Base-by-base conservation (phyloP, 2,113 vertebrate species). In the Lasiurus borealis region DNA sequence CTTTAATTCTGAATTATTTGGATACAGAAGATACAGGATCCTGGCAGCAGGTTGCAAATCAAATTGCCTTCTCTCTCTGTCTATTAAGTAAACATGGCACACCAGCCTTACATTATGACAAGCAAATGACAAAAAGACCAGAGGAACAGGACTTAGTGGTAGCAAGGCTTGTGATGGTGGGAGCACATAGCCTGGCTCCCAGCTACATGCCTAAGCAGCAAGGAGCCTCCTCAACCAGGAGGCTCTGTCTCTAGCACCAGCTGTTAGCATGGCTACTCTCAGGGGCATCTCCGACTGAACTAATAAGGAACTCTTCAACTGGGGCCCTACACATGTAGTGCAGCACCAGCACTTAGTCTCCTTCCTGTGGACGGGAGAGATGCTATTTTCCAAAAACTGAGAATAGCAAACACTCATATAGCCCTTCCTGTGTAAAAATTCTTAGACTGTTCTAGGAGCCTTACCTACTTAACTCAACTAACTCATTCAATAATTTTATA, bases 1-100 rank as follows among this genome's bases (percentile, higher is more conserved):
- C 72, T 85, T 84, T 96, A n/a, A 16, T 72, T 89, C 87, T 90
- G 59, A 95, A 92, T 85, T 82, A 77, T 85, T 48, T 93, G 88
- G 29, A 69, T 90, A 23, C 46, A 95, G 46, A 90, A 91, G 25
- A 90, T 69, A 48, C 8, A 93, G 52, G 27, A 44, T 16, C 46
- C 6, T 88, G 59, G 15, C 21, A 88, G 31, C 68, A 89, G 23
- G 44, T 59, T 80, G 54, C 46, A 92, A 87, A 95, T 85, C 52
- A 84, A 76, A 94, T 86, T 86, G 36, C 29, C n/a, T 57, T 82
- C 52, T 66, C 40, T 64, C 68, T 19, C 72, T 48, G 27, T 92
- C 54, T 50, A 6, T 76, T 36, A 85, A 78, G 15, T 44, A 83
- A 90, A 40, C 36, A 71, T 16, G 6, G 13, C 21, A n/a, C 3